Evolutionary conservation across 2,797 vertebrate genomes (phyloP).

Genomic region (Meriones psammophilus): DNA sequence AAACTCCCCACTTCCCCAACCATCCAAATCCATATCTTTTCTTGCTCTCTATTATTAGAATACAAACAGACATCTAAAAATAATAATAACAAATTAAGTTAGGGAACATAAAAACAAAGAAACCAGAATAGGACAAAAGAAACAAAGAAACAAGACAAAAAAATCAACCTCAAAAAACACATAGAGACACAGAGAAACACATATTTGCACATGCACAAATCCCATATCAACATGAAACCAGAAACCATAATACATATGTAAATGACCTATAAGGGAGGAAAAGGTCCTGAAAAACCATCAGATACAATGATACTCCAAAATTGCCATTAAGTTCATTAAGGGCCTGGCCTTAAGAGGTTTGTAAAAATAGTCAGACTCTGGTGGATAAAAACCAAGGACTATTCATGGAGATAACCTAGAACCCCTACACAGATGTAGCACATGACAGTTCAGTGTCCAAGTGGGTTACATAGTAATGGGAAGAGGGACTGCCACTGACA

Average conservation of each 20-base stretch:
- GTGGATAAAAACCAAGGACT: not conserved
- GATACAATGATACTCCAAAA: not conserved
- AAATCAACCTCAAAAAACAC: not conserved
- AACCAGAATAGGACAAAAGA: not conserved
- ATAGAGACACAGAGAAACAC: not conserved
- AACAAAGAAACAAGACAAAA: not conserved
- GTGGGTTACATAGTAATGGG: too few species aligned
- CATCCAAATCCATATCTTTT: not conserved
- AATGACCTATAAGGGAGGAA: too few species aligned
- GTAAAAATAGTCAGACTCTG: not conserved
- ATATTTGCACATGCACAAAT: not conserved
- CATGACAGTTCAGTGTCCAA: too few species aligned
- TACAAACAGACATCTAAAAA: not conserved
- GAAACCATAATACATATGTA: not conserved
- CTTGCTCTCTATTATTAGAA: not conserved
- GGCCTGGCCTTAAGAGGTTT: not conserved
- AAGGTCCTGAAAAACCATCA: not conserved
- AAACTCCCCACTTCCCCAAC: fast-evolving
- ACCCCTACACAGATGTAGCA: too few species aligned
- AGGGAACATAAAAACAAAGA: not conserved
- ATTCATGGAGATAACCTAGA: too few species aligned
- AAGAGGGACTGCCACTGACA: too few species aligned
- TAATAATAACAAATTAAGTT: not conserved
- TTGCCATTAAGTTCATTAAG: not conserved
- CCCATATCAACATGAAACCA: not conserved